These are phyloP conservation scores for Tychaedon coryphoeus DNA, from an alignment of 2,113 vertebrate species.

Conservation along the genomic window DNA sequence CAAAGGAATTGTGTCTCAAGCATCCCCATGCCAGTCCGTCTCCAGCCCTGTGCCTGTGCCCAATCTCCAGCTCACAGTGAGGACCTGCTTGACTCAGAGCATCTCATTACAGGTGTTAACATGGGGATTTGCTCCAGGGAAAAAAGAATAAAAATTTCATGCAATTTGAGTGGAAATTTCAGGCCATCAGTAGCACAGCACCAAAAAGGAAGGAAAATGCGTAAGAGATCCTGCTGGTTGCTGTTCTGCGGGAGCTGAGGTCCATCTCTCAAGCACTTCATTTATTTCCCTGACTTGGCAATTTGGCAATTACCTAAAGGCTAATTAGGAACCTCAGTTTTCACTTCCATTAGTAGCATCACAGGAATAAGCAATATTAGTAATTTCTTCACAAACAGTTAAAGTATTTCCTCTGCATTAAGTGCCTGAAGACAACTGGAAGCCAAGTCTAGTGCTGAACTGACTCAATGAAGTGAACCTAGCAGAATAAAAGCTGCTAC, in stretches of 20 bases:
- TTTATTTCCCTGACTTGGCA: background rate
- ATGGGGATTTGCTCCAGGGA: background rate
- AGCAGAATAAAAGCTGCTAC: background rate
- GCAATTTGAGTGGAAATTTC: background rate
- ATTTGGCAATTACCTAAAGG: background rate
- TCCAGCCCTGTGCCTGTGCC: accelerated
- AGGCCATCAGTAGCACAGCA: background rate
- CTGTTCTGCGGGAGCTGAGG: background rate
- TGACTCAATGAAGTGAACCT: background rate
- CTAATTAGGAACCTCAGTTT: constrained; percentile 46
- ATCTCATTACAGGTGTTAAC: accelerated
- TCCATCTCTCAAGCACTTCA: accelerated
- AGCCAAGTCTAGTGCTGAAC: background rate
- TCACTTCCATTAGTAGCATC: background rate
- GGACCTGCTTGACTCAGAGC: background rate
- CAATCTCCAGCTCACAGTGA: accelerated
- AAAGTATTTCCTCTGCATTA: constrained; percentile 1
- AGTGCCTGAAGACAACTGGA: background rate
- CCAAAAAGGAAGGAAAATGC: background rate
- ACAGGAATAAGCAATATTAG: background rate
- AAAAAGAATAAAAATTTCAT: background rate
- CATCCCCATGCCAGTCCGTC: accelerated
- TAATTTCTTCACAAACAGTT: constrained; percentile 24
- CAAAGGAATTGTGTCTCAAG: background rate
- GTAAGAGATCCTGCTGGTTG: background rate